Base-by-base conservation (phyloP, 2,888 invertebrate genomes). In the Synergus japonicus region DNA sequence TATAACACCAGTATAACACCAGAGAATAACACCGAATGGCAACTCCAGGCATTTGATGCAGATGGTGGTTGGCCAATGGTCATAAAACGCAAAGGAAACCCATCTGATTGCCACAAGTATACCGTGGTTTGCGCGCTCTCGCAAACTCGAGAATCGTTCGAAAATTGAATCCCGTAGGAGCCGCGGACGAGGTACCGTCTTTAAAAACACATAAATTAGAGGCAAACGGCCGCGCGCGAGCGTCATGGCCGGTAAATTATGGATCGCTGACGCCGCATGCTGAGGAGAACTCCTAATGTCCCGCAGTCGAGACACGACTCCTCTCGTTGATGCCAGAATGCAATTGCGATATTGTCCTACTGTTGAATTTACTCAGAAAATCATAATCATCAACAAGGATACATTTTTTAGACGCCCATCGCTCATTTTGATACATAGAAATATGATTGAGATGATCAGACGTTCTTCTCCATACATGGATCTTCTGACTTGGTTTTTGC, bases 171-270 rank as follows among this genome's bases (percentile, higher is more conserved):
- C 86, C 86, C 85, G 85, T 87, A 84, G 87, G 82, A 87, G 86
- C 88, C 84, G 86, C 81, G 87, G 83, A 86, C 84, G 85, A 85
- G 84, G 82, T 76, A 82, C 82, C 87, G 85, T 87, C 87, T 90
- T 91, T 91, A 91, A 92, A 92, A 91, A 90, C 89, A 90, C 91
- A 91, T 92, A 92, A 92, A 92, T 92, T 91, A 90, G 86, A 88
- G 86, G 88, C 87, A 90, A 92, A 91, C 89, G 88, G 88, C 88
- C 86, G 84, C 84, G 85, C 85, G 85, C 86, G 87, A 88, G 86
- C 88, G 87, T 88, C 90, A 88, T 85, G 87, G 88, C 85, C 88
- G 88, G 88, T 92, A 91, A 91, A 91, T 92, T 91, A 91, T 90
- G 90, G 88, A 91, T 90, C 89, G 89, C 88, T 87, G 88, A 80